phyloP scores from a whole-genome alignment of 2,113 vertebrate species.

The Microtus pennsylvanicus region DNA sequence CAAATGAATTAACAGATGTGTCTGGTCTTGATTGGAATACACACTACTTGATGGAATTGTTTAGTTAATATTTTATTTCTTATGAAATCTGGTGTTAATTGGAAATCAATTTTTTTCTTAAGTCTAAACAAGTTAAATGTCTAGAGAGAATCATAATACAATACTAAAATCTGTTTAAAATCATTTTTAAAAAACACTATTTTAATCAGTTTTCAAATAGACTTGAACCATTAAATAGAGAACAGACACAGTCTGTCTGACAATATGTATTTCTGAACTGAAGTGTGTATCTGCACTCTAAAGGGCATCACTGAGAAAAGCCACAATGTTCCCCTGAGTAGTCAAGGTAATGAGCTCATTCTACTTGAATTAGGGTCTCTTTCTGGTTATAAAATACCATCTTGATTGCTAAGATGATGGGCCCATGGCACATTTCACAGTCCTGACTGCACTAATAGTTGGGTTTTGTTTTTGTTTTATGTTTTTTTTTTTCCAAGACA shows the following conservation, averaged over 20 bases:
- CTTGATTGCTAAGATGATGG: conserved; percentile 19
- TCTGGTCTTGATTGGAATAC: conserved; percentile 75
- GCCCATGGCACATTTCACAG: conserved; percentile 1
- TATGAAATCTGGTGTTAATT: conserved; percentile 78
- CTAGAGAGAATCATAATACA: conserved; percentile 65
- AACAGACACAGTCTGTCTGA: conserved; percentile 70
- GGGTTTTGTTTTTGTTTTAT: background rate
- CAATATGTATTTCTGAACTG: conserved; percentile 69
- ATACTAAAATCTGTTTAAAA: conserved; percentile 74
- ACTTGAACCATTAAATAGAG: conserved; percentile 64
- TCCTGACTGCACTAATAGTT: conserved; percentile 9
- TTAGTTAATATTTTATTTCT: conserved; percentile 79
- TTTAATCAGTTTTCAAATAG: conserved; percentile 67
- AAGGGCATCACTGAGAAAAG: conserved; percentile 56
- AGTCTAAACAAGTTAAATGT: conserved; percentile 75
- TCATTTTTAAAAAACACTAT: conserved; percentile 53
- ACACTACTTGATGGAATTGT: conserved; percentile 67
- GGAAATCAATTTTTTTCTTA: conserved; percentile 75
- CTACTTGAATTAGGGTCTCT: conserved; percentile 34
- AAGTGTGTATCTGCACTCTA: conserved; percentile 58
- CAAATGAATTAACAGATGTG: conserved; percentile 72
- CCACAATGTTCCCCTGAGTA: conserved; percentile 38
- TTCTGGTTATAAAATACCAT: conserved; percentile 23
- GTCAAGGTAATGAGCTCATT: conserved; percentile 39
- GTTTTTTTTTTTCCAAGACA: background rate